Conservation (phyloP, 92 coral and sea anemone species). For the Phenganax subtilis region DNA sequence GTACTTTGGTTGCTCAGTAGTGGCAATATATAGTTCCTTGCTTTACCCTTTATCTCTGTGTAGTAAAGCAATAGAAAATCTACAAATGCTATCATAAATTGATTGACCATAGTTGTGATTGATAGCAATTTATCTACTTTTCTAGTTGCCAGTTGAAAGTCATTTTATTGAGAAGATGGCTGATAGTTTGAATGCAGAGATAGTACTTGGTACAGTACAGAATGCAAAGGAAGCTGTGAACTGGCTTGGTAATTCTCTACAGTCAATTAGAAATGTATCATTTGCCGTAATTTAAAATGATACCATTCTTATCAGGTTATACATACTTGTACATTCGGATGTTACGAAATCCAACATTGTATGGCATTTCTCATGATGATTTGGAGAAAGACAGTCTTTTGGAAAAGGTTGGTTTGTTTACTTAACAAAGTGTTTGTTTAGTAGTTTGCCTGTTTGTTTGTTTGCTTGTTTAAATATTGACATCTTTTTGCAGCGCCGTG, state of each 20-base stretch:
- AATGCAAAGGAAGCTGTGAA: conserved; percentile 94
- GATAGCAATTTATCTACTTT: neutral
- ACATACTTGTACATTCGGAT: conserved; percentile 92
- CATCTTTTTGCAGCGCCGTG: conserved; percentile 66
- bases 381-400: conserved; percentile 80
- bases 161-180: conserved; percentile 87
- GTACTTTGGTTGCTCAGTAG: neutral
- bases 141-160: conserved; percentile 91
- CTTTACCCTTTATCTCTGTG: too few species aligned
- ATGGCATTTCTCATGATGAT: conserved; percentile 91
- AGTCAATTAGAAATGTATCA: too few species aligned
- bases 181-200: conserved; percentile 95
- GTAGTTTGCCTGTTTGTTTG: too few species aligned
- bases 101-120: too few species aligned
- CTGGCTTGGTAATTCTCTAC: conserved; percentile 70
- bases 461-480: neutral
- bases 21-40: neutral
- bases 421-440: neutral
- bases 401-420: conserved; percentile 62
- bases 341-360: conserved; percentile 85
- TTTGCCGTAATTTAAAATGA: neutral
- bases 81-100: too few species aligned
- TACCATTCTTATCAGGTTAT: conserved; percentile 55
- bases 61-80: too few species aligned
- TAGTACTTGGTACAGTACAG: conserved; percentile 96